Base-by-base conservation (phyloP, 2,113 vertebrate genomes). In the Rattus norvegicus region DNA sequence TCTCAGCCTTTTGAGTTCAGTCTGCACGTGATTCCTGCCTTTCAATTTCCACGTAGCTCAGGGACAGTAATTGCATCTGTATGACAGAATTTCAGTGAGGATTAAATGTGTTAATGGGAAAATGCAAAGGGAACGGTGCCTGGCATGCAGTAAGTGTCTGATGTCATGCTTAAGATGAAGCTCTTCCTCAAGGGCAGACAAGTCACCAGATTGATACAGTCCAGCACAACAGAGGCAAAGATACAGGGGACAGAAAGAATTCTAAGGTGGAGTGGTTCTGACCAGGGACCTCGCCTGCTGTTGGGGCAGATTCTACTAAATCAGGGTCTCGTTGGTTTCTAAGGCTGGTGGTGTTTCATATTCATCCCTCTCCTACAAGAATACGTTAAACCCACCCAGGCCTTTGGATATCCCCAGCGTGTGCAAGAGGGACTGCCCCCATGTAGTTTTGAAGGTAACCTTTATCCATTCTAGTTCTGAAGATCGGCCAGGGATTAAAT, bases 401-500 rank as follows among this genome's bases (percentile, higher is more conserved):
- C 13, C 10, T 12, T 76, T 39, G 52, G 84, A 65, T 30, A 56
- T 92, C 52, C 59, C 59, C 59, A 39, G 52, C 59, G 12, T 56
- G 33, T 75, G 24, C 49, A 77, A 65, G 79, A 52, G 13, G 70
- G 63, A 91, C 43, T 56, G 52, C 10, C 43, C 91, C 3, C 30
- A 2, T 7, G 61, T 3, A 73, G 0, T 69, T 79, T 77, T 90
- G 49, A 59, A 79, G 49, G 54, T 63, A 69, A 95, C 81, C 43
- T 92, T 96, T 84, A 76, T 90, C 59, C 11, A 16, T 28, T 84
- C 61, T 3, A 76, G 43, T 59, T 97, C 79, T 88, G 65, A 36
- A 17, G 61, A 52, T 54, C 56, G 65, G 61, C 39, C 56, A 77
- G 91, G 36, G 85, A 81, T 91, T 61, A 96, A 92, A 54, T 90